Base-by-base conservation (phyloP, 2,797 vertebrate species). In the Eospalax fontanierii region DNA sequence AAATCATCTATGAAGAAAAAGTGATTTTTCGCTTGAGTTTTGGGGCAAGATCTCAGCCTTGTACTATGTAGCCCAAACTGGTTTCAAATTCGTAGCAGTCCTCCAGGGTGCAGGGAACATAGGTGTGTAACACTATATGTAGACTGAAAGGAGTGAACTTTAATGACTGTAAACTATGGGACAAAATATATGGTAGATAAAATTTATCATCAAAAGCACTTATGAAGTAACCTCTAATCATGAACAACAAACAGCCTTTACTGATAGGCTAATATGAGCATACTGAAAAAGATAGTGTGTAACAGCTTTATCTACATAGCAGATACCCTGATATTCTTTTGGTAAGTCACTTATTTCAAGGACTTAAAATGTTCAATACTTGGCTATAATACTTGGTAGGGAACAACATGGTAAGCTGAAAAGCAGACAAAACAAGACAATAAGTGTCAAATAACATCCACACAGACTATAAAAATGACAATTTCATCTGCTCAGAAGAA, bases 381-480 rank as follows among this genome's bases (percentile, higher is more conserved):
- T 5, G 46, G n/a, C n/a, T 84, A 21, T 87, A 74, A 76, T 87
- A 83, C 9, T 21, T 87, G 35, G 30, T 84, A 24, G 14, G 38
- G 33, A 76, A 79, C 40, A 33, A 86, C 9, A 92, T 26, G 33
- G 3, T 91, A 94, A 91, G 46, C 57, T 43, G 6, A 97, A 92
- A 22, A 63, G 24, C 10, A 83, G n/a, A 80, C 74, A 43, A 86
- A 93, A 90, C 50, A 87, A 92, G 54, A 50, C 30, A 93, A 0
- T 38, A 70, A 83, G 65, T 89, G 33, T 38, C 66, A 92, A 92
- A 63, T 4, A 82, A 54, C 43, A 91, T 63, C 61, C 40, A 93
- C 89, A 87, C 11, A 38, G 30, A 90, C n/a, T 63, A 94, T 21
- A 95, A 94, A 95, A 94, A 94, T 76, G 30, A 74, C 26, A 75